A percentile compares a stretch with the other conserved stretches of the same genome.
Evolutionary conservation across 1,140 invertebrate genomes (phyloP).

Genomic region (Rhagoletis zephyria): DNA sequence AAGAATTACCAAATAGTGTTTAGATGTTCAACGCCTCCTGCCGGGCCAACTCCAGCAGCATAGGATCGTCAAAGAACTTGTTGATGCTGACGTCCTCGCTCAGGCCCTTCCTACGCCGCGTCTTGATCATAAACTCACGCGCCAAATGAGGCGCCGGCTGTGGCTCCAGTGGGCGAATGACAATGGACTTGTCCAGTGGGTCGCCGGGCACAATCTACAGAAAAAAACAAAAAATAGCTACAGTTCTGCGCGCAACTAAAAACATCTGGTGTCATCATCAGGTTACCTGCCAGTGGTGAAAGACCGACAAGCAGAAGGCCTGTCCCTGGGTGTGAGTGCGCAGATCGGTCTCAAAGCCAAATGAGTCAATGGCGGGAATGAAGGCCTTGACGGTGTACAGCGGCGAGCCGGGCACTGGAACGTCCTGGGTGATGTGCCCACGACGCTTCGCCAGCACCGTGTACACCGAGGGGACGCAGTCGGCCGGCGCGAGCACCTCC

Average conservation of each 20-base stretch:
- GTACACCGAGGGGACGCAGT: slow-evolving; percentile 99
- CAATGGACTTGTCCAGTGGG: slow-evolving; percentile 97
- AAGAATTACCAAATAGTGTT: too few relatives aligned
- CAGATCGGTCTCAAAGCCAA: slow-evolving; percentile 99
- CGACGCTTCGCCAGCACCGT: slow-evolving; percentile 92
- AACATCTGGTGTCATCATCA: too few relatives aligned
- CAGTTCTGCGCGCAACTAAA: too few relatives aligned
- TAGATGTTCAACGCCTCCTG: slow-evolving; percentile 97
- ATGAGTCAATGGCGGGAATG: slow-evolving; percentile 99
- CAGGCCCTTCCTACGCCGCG: slow-evolving; percentile 94
- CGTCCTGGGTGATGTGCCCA: slow-evolving; percentile 99
- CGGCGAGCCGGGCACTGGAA: slow-evolving; percentile 98
- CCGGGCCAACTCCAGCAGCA: slow-evolving; percentile 98
- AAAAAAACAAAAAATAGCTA: too few relatives aligned
- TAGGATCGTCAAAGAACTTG: slow-evolving; percentile 99
- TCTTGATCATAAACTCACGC: slow-evolving; percentile 99
- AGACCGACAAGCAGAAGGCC: slow-evolving; percentile 97
- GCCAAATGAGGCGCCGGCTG: slow-evolving; percentile 98
- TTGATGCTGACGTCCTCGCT: slow-evolving; percentile 99
- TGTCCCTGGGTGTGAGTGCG: slow-evolving; percentile 98
- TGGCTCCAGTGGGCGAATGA: slow-evolving; percentile 95
- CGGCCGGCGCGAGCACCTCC: slow-evolving; percentile 98
- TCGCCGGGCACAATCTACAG: slow-evolving; percentile 99
- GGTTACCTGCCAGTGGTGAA: slow-evolving; percentile 99
- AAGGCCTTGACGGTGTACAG: slow-evolving; percentile 99